Evolutionary conservation across 2,888 invertebrate species (phyloP), one percentile per base, ranked within the genome.

Genomic region (Pachymerium ferrugineum): DNA sequence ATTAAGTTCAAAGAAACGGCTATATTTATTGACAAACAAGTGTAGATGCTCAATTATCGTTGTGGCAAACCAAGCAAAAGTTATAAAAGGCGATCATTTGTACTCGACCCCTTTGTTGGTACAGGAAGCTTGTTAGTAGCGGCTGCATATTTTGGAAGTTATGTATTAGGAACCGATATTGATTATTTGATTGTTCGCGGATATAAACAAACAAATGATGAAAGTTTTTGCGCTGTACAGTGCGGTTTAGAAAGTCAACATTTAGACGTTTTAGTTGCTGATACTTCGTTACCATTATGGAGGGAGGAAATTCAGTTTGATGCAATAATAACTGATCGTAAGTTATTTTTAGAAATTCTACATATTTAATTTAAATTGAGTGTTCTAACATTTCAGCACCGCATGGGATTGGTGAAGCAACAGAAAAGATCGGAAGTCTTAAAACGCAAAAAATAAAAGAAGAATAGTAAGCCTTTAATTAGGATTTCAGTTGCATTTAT

Each of bases 1-100:
- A 72, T 88, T 94, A 77, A 93, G 94, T 0, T 82, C 99, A 33
- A 95, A 95, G 83, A 90, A 88, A 67, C 87, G 99, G 1, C 91
- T n/a, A n/a, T 91, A 83, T 99, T 98, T 82, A 97, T 99, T 79
- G 96, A 97, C 14, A 99, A 98, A 99, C 99, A 0, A 95, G 94
- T 78, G 99, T 99, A 99, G 98, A 99, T 82, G 91, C 98, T 0
- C 92, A 93, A 79, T 85, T 99, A 5, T 91, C 97, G 0, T 84
- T 99, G 70, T 97, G 96, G 93, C 96, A 0, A 99, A 99, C 84
- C 91, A 97, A 83, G 96, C 92, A 0, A 86, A 89, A 82, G 88
- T 94, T n/a, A n/a, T 4, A 83, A 84, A 73, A 79, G 83, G 0
- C 90, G 90, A 0, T 89, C 91, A 80, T 78, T 98, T 0, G 89